Base-by-base conservation (phyloP, 2,888 invertebrate genomes). In the Automeris io region DNA sequence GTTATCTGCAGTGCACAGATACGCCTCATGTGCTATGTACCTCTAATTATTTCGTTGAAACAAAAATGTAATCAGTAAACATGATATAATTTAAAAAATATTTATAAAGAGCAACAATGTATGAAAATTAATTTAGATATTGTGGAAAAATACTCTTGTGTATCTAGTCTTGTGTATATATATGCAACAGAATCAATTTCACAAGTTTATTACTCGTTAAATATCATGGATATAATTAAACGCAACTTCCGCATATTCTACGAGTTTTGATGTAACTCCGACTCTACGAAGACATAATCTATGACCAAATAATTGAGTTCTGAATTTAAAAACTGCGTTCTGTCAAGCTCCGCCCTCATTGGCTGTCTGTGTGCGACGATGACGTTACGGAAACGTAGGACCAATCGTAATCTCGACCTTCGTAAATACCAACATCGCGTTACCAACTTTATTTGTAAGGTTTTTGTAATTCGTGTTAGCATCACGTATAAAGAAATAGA, bases 391-490 rank as follows among this genome's bases (percentile, higher is more conserved):
- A 54, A 57, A 47, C 54, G 47, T 54, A 57, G 53, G 47, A 46
- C 51, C 52, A 61, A 61, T 57, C 45, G 53, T 53, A 51, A 42
- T 47, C 42, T 42, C 54, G 67, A 56, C 66, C 67, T 69, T 68
- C 61, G 42, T 31, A 37, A 39, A 46, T 43, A 48, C 51, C 39
- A 39, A 31, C 36, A 26, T 25, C 25, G 23, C 45, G 47, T 52
- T 49, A 42, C 48, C 43, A 51, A 47, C 45, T 49, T 56, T 46
- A 22, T 22, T 43, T 34, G 33, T 22, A 23, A 22, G 23, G 22
- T 32, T 23, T 35, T 12, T 33, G 16, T 37, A 26, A 32, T 41
- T 29, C 8, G 29, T n/a, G 16, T 16, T 29, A 29, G n/a, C 13
- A n/a, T 29, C 8, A 29, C 4, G 16, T n/a, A n/a, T 4, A 19